Base-by-base conservation (phyloP, 1,140 invertebrate genomes). In the Heliconius himera region DNA sequence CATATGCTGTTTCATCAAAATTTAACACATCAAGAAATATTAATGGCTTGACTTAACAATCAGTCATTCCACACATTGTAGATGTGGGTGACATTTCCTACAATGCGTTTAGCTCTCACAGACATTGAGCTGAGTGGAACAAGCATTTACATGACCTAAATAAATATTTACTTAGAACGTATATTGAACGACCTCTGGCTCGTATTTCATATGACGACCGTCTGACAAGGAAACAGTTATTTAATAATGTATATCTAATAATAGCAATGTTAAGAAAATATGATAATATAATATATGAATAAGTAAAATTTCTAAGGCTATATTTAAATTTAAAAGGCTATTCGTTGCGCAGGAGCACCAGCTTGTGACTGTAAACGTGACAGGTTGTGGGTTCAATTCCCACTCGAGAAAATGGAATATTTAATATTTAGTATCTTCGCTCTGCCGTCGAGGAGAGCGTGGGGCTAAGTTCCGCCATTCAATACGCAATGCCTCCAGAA, bases 71-170 rank as follows among this genome's bases (percentile, higher is more conserved):
- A 4, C 60, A 4, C 26, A 66, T 29, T 29, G 26, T 66, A 29
- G 60, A 66, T 66, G 26, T 4, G 9, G 60, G 60, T 66, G 60
- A 66, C 60, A 66, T 66, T 66, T 29, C 60, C 60, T 66, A 66
- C 60, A 66, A 26, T 66, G 60, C 22, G 22, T 66, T 66, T 66
- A 66, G 60, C 60, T 66, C 60, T 66, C 26, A 66, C 60, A 66
- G 60, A 66, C 26, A 66, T 26, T 66, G 60, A 29, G 22, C 60
- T 66, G 60, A 66, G 60, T 66, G 60, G 4, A 66, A 66, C 60
- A 66, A 66, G 60, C 60, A 29, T 66, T 66, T 66, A 66, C 60
- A 66, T 66, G 60, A 66, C 60, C 60, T 29, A 66, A 66, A 66
- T 66, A 66, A 66, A 66, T 66, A 66, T 66, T 66, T 29, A 66